phyloP scores from a whole-genome alignment of 2,797 vertebrate genomes.

The Acridotheres tristis region DNA sequence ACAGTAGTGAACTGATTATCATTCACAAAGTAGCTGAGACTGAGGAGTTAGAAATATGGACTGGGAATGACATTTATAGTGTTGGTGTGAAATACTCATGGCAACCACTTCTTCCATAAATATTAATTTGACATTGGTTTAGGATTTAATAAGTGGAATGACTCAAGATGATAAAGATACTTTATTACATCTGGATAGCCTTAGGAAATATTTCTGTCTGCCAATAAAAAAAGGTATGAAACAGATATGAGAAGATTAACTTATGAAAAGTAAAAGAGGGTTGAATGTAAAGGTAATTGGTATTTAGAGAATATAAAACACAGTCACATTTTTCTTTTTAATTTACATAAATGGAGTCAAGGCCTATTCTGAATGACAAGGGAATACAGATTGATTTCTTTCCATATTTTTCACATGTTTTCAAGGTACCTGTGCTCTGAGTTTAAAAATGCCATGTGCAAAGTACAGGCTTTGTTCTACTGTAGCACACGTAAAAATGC shows the following conservation, averaged over 20 bases:
- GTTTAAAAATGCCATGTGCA: background rate
- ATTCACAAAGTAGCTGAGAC: background rate
- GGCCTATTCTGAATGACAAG: background rate
- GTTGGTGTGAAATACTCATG: background rate
- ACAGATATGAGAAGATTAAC: background rate
- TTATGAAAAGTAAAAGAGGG: background rate
- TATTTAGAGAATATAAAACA: background rate
- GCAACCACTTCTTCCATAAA: slow-evolving; percentile 9
- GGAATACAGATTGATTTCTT: background rate
- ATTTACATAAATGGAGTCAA: background rate
- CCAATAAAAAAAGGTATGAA: background rate
- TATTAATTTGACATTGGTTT: slow-evolving; percentile 14
- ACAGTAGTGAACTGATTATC: background rate
- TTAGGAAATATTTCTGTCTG: background rate
- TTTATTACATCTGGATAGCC: background rate
- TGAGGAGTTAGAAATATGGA: background rate
- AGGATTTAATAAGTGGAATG: slow-evolving; percentile 19
- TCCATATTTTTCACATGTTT: background rate
- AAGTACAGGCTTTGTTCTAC: background rate
- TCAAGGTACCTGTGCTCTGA: background rate
- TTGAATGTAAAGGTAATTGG: background rate
- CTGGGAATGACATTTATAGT: slow-evolving; percentile 13
- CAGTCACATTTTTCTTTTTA: background rate
- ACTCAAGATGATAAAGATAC: slow-evolving; percentile 12
- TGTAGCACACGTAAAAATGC: background rate